Evolutionary conservation across 2,113 vertebrate species (phyloP), one percentile per base, ranked within the genome.

Genomic region (Hirundichthys speculiger): DNA sequence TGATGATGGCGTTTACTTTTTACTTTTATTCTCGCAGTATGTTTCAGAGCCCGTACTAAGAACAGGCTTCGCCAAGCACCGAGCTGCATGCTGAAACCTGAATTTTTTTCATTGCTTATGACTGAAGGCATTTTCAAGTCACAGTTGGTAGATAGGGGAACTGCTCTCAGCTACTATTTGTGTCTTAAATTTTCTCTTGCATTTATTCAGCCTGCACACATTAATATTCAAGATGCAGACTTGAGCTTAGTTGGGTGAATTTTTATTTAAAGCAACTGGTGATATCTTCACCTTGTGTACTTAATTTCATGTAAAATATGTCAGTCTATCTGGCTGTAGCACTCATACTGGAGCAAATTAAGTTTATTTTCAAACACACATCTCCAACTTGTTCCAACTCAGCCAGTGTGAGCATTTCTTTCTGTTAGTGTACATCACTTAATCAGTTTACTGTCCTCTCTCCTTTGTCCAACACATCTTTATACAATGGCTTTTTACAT

Each of bases 301-400:
- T 7, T 34, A 34, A 34, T 47, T 16, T 50, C n/a, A 45, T 20
- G 55, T 19, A 15, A 56, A 49, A 24, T 49, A 7, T 2, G 8
- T 46, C 45, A 40, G 55, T 69, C 27, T 60, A 19, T 64, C 19
- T 42, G 12, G 13, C 57, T 49, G 10, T 10, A 43, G 21, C 18
- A 55, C 21, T 30, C 22, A 54, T 2, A 54, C 19, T 21, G 14
- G 12, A 40, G 43, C 25, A 43, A 61, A 56, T 68, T 64, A 25
- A 47, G 13, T 9, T 14, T 16, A 34, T 3, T 67, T 66, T 20
- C n/a, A 14, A 67, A 50, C 13, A n/a, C 13, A n/a, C 41, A 10
- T 14, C 40, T 66, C 25, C 11, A 25, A 45, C 21, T 5, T 41
- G 39, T 34, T 34, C 30, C 25, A 27, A 27, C 12, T 42, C 1